These are phyloP conservation scores for Darevskia nairensis DNA, from an alignment of 2,797 vertebrate species.

Conservation along the genomic window DNA sequence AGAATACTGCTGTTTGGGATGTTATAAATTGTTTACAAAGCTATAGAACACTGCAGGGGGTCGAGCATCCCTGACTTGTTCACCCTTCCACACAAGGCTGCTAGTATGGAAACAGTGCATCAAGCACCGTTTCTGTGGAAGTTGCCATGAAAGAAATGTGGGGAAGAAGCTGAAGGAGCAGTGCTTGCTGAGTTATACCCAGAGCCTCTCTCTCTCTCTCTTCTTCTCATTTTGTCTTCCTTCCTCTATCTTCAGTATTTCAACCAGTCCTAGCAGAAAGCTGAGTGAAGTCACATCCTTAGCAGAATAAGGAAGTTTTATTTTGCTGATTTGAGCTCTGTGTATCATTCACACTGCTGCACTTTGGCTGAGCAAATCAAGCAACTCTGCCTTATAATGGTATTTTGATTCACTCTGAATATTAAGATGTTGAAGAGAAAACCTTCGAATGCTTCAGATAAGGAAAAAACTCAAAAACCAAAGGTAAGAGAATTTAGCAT, in stretches of 20 bases:
- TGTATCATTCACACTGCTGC: not conserved
- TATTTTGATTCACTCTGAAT: conserved; percentile 27
- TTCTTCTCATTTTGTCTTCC: conserved; percentile 20
- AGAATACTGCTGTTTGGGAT: not conserved
- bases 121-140: not conserved
- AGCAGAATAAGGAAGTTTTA: conserved; percentile 74
- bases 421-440: conserved; percentile 92
- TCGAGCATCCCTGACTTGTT: not conserved
- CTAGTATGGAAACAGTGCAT: not conserved
- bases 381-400: conserved; percentile 8
- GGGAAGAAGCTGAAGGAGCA: not conserved
- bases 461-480: conserved; percentile 87
- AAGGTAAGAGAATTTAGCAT: conserved; percentile 86
- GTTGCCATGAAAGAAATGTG: not conserved
- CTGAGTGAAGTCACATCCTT: conserved; percentile 76
- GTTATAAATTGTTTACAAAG: not conserved
- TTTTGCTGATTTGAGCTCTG: conserved; percentile 13
- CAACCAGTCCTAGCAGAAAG: not conserved
- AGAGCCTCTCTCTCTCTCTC: conserved; percentile 19
- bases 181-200: not conserved
- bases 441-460: conserved; percentile 92
- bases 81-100: not conserved
- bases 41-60: not conserved
- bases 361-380: conserved; percentile 39
- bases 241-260: conserved; percentile 21